These are phyloP conservation scores for Helicoverpa assulta DNA, from an alignment of 2,888 invertebrate species.

Conservation along the genomic window DNA sequence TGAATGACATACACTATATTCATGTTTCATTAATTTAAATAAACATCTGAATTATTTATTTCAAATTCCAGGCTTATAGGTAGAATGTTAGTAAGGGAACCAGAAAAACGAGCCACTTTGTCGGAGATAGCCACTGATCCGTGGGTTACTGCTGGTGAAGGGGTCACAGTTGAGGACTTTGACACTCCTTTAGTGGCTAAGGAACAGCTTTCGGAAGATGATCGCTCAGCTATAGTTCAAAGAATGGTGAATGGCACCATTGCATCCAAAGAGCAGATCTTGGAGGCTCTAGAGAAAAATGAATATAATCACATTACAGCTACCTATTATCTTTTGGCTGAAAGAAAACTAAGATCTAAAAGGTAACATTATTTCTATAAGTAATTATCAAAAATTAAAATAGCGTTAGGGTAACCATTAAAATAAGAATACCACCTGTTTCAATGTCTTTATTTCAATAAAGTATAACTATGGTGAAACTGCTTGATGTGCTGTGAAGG, in stretches of 20 bases:
- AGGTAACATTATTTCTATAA: conserved; percentile 81
- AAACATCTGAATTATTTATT: conserved; percentile 27
- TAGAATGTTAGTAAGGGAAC: conserved; percentile 98
- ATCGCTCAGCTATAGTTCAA: conserved; percentile 97
- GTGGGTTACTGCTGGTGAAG: conserved; percentile 93
- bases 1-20: conserved; percentile 2
- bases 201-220: conserved; percentile 97
- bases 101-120: conserved; percentile 96
- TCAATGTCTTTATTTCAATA: too few species aligned
- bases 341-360: conserved; percentile 95
- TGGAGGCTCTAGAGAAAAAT: conserved; percentile 98
- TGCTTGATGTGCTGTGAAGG: too few species aligned
- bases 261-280: conserved; percentile 97
- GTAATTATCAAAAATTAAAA: too few species aligned
- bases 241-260: conserved; percentile 99
- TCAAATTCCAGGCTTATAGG: conserved; percentile 93
- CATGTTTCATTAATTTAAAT: conserved; percentile 1
- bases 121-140: conserved; percentile 96
- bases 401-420: too few species aligned
- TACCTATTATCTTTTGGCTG: conserved; percentile 98
- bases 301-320: conserved; percentile 99
- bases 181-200: conserved; percentile 96
- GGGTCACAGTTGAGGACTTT: conserved; percentile 89
- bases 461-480: too few species aligned
- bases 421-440: too few species aligned